Conservation (phyloP, 1,140 invertebrate genomes). For the Pseudomyrmex sp. region DNA sequence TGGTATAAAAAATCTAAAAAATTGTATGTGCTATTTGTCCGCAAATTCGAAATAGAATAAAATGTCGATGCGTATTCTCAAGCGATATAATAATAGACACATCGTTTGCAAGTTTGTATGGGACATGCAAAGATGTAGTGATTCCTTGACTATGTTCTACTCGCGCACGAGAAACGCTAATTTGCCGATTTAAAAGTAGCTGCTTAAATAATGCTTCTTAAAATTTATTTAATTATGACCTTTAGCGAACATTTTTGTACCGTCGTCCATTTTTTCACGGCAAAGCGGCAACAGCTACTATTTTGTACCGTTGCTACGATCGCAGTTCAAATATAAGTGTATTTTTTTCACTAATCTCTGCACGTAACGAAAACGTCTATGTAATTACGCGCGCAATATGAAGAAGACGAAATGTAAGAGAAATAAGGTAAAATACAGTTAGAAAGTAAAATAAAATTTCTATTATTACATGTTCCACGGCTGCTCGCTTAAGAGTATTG, state of each 20-base stretch:
- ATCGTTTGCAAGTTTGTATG: constrained; percentile 4
- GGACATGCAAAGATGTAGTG: background rate
- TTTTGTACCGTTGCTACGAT: constrained; percentile 52
- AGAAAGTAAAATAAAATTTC: constrained; percentile 29
- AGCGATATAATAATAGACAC: background rate
- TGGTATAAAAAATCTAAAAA: no score
- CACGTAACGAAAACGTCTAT: constrained; percentile 59
- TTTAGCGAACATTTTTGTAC: constrained; percentile 25
- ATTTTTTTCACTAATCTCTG: constrained; percentile 37
- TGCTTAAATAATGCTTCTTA: constrained; percentile 25
- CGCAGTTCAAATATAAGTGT: constrained; percentile 6
- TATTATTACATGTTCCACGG: background rate
- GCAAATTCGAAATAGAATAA: background rate
- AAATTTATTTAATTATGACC: constrained; percentile 53
- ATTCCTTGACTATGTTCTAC: background rate
- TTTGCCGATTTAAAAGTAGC: constrained; percentile 40
- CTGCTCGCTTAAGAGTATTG: constrained; percentile 15
- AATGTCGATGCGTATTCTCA: background rate
- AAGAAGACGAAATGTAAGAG: constrained; percentile 29
- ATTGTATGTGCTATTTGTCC: no score
- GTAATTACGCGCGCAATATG: constrained; percentile 62
- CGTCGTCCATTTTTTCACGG: constrained; percentile 34
- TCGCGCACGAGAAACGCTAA: constrained; percentile 23
- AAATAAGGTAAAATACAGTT: constrained; percentile 44
- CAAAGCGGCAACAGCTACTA: constrained; percentile 1